Evolutionary conservation across 2,797 vertebrate species (phyloP), one percentile per base, ranked within the genome.

Genomic region (Lepidocolaptes lacrymiger): DNA sequence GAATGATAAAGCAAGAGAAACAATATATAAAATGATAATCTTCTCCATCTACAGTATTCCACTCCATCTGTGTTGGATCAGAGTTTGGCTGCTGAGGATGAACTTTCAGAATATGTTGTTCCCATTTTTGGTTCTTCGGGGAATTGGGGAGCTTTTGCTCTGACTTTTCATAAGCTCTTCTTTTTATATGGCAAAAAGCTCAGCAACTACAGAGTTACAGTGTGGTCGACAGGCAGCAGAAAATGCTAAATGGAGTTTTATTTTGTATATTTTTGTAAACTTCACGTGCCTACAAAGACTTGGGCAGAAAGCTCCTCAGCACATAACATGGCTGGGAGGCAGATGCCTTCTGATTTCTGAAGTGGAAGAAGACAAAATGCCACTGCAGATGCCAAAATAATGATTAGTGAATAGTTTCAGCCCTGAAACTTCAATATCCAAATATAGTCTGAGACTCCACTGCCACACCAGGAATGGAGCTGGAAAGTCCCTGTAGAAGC

Each of bases 41-140:
- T 85, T 89, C 77, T 62, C 82, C 72, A 75, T 94, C 71, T 89
- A 93, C 87, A 83, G 17, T 56, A 56, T 84, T 64, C 62, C 44
- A 6, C 80, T 85, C 67, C 96, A 95, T 94, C 93, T 96, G 96
- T 89, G 83, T 93, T 94, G 87, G 89, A 96, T 97, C 94, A 96
- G 88, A 61, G 61, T 78, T 96, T 97, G 95, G 91, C 95, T 95
- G 93, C 91, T 75, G 94, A 96, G 82, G 63, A 90, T 81, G 82
- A 93, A 69, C 63, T 92, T 93, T 79, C 62, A 79, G 90, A 94
- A 91, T 94, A 91, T 43, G 79, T 71, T 87, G 77, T 96, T 96
- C 87, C 67, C 74, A 28, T 73, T 87, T 92, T 91, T 51, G 32
- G 46, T 87, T 83, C 93, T 95, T 93, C 66, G 37, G 94, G 95